phyloP scores from a whole-genome alignment of 2,797 vertebrate genomes.

The Echiichthys vipera region DNA sequence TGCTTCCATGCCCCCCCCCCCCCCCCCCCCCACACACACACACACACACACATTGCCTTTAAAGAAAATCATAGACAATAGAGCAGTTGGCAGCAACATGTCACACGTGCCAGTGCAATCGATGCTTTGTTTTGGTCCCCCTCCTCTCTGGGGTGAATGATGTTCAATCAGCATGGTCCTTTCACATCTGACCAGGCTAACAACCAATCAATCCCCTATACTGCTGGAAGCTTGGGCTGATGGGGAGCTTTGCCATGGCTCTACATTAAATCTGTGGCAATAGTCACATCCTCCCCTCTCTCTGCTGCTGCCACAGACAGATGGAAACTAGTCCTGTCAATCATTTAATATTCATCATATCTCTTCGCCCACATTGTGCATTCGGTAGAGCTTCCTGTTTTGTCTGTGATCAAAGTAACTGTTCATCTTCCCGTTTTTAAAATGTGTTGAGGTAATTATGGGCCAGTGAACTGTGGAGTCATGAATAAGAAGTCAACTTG shows the following conservation, averaged over 20 bases:
- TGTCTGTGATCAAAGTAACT: background rate
- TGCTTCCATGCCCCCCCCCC: background rate
- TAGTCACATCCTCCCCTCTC: background rate
- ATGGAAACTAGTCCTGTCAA: background rate
- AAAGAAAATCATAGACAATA: slow-evolving; percentile 50
- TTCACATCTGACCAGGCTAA: slow-evolving; percentile 28
- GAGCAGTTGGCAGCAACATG: slow-evolving; percentile 48
- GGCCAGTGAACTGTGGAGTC: slow-evolving; percentile 2
- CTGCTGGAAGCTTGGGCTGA: slow-evolving; percentile 22
- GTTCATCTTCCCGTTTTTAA: background rate
- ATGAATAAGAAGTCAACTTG: slow-evolving; percentile 21
- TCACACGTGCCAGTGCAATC: slow-evolving; percentile 62
- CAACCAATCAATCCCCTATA: slow-evolving; percentile 25
- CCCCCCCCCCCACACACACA: no score
- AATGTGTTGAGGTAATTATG: slow-evolving; percentile 3
- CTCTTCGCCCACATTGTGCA: background rate
- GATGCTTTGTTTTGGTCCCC: slow-evolving; percentile 67
- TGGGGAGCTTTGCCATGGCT: slow-evolving; percentile 29
- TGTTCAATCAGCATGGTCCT: slow-evolving; percentile 36
- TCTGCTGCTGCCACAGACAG: background rate
- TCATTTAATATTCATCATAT: background rate
- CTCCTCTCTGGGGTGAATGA: slow-evolving; percentile 13
- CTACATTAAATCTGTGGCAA: background rate
- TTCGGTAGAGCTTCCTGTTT: slow-evolving; percentile 5
- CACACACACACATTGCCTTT: no score